Evolutionary conservation across 2,888 invertebrate species (phyloP), one percentile per base, ranked within the genome.

Genomic region (Spodoptera exigua): DNA sequence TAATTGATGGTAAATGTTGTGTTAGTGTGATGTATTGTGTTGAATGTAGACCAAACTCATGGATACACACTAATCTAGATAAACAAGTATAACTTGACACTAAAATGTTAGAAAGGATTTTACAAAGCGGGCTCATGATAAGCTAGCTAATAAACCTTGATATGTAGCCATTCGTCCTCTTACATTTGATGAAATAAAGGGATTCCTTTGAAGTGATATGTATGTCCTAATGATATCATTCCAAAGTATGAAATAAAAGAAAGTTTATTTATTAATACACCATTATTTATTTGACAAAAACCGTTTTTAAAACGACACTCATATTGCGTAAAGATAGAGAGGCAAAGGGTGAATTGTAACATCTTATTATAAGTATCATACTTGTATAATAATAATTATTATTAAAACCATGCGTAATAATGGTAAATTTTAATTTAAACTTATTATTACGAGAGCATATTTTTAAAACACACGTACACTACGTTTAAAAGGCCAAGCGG

Each of bases 401-500:
- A 84, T 84, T 82, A 80, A 85, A 81, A 82, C 80, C 85, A 87
- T 88, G 87, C 87, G 81, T 83, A 80, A 80, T 81, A 83, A 80
- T 79, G 79, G 76, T 83, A 82, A 76, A 80, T 74, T 80, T 82
- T 80, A 76, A 45, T 72, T 75, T 76, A 74, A 66, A 58, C 59
- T 70, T 66, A 76, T 68, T 58, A 76, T 74, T 74, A 75, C 66
- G 58, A 84, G 81, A 86, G 80, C 80, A 83, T 84, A 79, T 82
- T 84, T 27, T 83, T 79, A 80, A 82, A 84, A 89, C 90, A 90
- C 89, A 90, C 89, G 76, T 88, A 89, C 86, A 92, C 93, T 92
- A 91, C 88, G 78, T 84, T 84, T 92, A 89, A 90, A 92, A 94
- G 94, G 94, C 94, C 94, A 93, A 94, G 93, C 93, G 94, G 94